A percentile compares a stretch with the other conserved stretches of the same genome.
phyloP scores from a whole-genome alignment of 2,113 vertebrate species.

The Dipodomys stephensi region DNA sequence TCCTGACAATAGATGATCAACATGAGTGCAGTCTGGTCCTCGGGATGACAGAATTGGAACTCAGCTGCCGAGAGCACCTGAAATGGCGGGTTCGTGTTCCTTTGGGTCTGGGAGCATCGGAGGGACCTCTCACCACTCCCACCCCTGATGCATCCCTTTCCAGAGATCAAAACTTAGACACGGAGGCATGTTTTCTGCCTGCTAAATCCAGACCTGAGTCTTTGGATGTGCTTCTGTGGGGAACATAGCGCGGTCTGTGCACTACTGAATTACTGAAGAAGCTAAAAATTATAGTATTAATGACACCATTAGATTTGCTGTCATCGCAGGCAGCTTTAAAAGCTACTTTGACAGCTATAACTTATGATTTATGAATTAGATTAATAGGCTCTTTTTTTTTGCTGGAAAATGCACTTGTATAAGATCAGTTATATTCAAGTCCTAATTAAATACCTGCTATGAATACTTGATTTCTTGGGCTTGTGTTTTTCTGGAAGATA shows the following conservation, averaged over 20 bases:
- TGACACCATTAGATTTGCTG: neutral
- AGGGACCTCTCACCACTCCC: neutral
- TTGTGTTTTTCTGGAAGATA: neutral
- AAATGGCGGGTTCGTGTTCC: neutral
- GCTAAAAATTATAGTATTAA: neutral
- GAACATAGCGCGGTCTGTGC: neutral
- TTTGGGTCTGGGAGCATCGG: neutral
- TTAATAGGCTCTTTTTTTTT: constrained; percentile 55
- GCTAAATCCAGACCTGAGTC: neutral
- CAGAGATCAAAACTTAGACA: neutral
- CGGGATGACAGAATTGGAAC: neutral
- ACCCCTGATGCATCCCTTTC: accelerated
- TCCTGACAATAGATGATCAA: neutral
- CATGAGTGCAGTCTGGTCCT: neutral
- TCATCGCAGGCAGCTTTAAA: constrained; percentile 44
- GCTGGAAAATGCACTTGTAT: constrained; percentile 22
- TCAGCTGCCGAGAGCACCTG: neutral
- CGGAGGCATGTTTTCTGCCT: no score
- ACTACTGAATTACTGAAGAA: neutral
- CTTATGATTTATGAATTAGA: constrained; percentile 58
- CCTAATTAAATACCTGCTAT: neutral
- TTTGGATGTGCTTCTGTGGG: neutral
- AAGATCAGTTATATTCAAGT: neutral
- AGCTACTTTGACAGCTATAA: constrained; percentile 57
- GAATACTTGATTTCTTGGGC: neutral